phyloP scores from a whole-genome alignment of 1,140 invertebrate genomes.

The Littorina saxatilis region DNA sequence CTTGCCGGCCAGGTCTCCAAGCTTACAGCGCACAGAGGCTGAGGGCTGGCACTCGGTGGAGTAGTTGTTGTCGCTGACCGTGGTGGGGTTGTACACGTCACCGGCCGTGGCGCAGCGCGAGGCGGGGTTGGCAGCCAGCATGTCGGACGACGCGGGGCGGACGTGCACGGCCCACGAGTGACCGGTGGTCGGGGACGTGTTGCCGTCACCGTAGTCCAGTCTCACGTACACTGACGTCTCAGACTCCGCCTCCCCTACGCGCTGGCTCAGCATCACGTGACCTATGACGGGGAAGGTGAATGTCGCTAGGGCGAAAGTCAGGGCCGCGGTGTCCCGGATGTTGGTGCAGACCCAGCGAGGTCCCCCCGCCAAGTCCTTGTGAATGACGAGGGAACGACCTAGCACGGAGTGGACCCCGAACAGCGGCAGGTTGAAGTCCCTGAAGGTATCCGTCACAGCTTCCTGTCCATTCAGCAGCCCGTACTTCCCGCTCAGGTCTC shows the following conservation, averaged over 20 bases:
- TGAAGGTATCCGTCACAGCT: conserved; percentile 81
- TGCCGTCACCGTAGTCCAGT: conserved; percentile 91
- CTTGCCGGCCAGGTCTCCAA: conserved; percentile 83
- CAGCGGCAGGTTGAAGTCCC: conserved; percentile 91
- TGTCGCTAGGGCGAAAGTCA: conserved; percentile 75
- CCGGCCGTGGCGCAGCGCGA: conserved; percentile 82
- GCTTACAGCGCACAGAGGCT: conserved; percentile 75
- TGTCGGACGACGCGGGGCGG: conserved; percentile 83
- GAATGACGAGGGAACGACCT: conserved; percentile 89
- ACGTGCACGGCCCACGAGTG: conserved; percentile 84
- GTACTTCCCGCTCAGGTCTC: conserved; percentile 94
- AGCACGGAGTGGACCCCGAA: conserved; percentile 88
- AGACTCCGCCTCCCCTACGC: conserved; percentile 84
- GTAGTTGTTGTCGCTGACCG: conserved; percentile 76
- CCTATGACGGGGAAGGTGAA: conserved; percentile 91
- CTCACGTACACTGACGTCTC: conserved; percentile 85
- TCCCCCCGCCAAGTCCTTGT: conserved; percentile 77
- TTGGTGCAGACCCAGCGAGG: conserved; percentile 79
- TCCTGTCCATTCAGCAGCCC: conserved; percentile 77
- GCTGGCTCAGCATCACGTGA: conserved; percentile 89
- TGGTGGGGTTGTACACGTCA: conserved; percentile 86
- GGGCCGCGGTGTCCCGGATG: conserved; percentile 65
- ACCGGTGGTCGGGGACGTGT: conserved; percentile 83
- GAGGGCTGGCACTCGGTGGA: conserved; percentile 69
- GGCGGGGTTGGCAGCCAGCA: conserved; percentile 71